Base-by-base conservation (phyloP, 37 sponge, comb jelly and placozoan genomes). In the Axinella damicornis region DNA sequence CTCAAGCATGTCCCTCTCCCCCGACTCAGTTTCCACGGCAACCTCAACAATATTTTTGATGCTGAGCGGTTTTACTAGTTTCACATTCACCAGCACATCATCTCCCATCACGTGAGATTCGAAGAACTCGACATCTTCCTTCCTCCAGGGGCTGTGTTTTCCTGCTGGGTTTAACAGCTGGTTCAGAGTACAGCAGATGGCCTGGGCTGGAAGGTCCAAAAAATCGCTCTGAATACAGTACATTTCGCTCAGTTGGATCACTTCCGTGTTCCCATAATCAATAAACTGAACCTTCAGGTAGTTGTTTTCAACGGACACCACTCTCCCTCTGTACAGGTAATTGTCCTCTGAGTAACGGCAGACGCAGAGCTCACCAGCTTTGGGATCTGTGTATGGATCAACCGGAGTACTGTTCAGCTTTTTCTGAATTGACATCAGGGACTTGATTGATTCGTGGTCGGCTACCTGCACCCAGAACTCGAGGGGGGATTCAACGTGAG, bases 221-320 rank as follows among this genome's bases (percentile, higher is more conserved):
- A 86, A 72, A 21, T 77, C 72, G 0, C 34, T 2, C 39, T 21
- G 30, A 12, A 86, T 37, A 24, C 60, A 34, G 31, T 62, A 86
- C 1, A 88, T 34, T 0, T 39, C 31, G 28, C 59, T 28, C 17
- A 41, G 5, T 9, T 59, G 2, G n/a, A 82, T 69, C 17, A 21
- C 68, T 24, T 86, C 71, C 0, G 30, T 71, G 73, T 83, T 86
- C 0, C 92, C 92, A 77, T 74, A 91, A 38, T 91, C 92, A 27
- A 82, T 18, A 53, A 82, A 82, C 20, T 54, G 32, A 1, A 91
- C 87, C 24, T 22, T 20, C 11, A 24, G 59, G 12, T 20, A 35
- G 12, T 67, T 52, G 13, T 57, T 28, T 16, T 58, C 65, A 46
- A 68, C 31, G 6, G 40, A 14, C 1, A 73, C 27, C 15, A 91